Conservation (phyloP, 1,140 invertebrate genomes). For the Magallana ariakensis region DNA sequence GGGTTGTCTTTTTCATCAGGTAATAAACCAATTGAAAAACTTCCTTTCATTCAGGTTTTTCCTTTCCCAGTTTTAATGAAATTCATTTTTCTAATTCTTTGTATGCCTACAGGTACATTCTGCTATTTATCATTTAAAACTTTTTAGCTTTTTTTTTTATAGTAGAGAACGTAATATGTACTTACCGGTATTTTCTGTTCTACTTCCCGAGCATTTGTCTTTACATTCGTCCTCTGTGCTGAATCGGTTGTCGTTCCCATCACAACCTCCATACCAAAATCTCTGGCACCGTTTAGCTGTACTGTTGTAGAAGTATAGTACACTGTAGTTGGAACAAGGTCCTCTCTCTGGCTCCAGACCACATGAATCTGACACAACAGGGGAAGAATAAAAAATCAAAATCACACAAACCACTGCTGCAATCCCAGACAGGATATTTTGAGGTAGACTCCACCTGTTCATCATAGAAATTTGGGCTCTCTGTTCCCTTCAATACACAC, state of each 20-base stretch:
- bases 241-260: slow-evolving; percentile 88
- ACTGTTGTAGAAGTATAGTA: slow-evolving; percentile 90
- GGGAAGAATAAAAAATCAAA: slow-evolving; percentile 3
- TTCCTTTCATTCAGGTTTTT: too few species aligned
- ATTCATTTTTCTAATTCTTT: too few species aligned
- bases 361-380: slow-evolving; percentile 24
- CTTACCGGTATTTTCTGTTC: not conserved
- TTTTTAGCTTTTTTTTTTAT: too few species aligned
- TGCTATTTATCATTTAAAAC: too few species aligned
- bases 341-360: slow-evolving; percentile 91
- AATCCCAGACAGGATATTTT: slow-evolving; percentile 22
- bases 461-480: not conserved
- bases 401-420: not conserved
- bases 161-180: not conserved
- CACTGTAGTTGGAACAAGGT: slow-evolving; percentile 87
- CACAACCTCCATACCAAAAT: slow-evolving; percentile 97
- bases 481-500: not conserved
- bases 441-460: slow-evolving; percentile 25
- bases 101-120: too few species aligned
- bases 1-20: not conserved
- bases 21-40: not conserved
- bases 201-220: slow-evolving; percentile 13
- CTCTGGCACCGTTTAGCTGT: slow-evolving; percentile 88
- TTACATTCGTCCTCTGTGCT: slow-evolving; percentile 90
- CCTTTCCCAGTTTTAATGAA: too few species aligned